phyloP scores from a whole-genome alignment of 2,888 invertebrate genomes.

The Ochropacha duplaris region DNA sequence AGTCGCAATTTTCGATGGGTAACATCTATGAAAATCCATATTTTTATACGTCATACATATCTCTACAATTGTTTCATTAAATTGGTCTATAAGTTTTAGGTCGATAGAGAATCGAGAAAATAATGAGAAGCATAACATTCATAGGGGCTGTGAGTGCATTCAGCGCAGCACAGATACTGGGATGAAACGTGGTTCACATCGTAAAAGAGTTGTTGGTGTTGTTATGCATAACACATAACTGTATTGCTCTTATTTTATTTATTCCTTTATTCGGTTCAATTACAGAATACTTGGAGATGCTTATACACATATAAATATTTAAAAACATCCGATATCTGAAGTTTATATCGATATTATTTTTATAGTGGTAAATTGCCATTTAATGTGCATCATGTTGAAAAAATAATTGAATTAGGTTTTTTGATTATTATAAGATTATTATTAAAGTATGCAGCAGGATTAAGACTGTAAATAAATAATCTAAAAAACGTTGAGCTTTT shows the following conservation, averaged over 20 bases:
- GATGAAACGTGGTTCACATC: constrained; percentile 6
- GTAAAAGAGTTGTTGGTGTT: constrained; percentile 3
- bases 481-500: background rate
- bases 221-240: constrained; percentile 6
- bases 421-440: background rate
- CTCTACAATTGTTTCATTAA: too few species aligned
- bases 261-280: constrained; percentile 3
- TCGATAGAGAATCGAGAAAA: background rate
- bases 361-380: background rate
- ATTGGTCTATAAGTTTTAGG: too few species aligned
- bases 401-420: background rate
- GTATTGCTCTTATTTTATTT: constrained; percentile 3
- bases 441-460: background rate
- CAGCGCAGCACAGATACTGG: constrained; percentile 1
- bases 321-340: background rate
- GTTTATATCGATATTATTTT: background rate
- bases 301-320: background rate
- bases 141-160: background rate
- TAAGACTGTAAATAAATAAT: background rate
- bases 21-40: too few species aligned
- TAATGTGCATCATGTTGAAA: background rate
- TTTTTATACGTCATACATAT: too few species aligned
- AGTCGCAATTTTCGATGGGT: too few species aligned
- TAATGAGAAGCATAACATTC: background rate
- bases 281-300: constrained; percentile 1